Evolutionary conservation across 2,888 invertebrate species (phyloP).

Genomic region (Platycheirus albimanus): DNA sequence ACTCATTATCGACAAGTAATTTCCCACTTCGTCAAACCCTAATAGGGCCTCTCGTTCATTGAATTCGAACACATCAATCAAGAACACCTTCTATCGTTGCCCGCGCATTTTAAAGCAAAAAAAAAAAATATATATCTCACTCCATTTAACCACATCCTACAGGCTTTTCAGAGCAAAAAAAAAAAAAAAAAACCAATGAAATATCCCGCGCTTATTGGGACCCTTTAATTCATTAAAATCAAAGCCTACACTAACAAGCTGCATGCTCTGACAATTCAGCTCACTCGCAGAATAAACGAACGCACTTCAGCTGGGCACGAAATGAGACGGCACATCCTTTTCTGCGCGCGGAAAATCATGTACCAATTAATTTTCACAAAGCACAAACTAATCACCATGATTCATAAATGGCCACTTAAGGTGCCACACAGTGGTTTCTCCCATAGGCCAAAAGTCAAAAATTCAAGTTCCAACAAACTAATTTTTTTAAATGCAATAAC

Average conservation of each 20-base stretch:
- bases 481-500: too few species aligned
- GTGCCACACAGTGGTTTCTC: constrained; percentile 53
- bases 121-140: not conserved
- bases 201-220: constrained; percentile 20
- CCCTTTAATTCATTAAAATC: constrained; percentile 56
- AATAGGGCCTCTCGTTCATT: constrained; percentile 47
- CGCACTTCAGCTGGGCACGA: constrained; percentile 28
- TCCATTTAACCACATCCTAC: not conserved
- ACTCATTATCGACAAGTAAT: constrained; percentile 59
- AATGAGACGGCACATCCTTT: constrained; percentile 38
- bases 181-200: not conserved
- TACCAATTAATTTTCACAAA: constrained; percentile 76
- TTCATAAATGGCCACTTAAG: constrained; percentile 73
- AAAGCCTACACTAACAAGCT: constrained; percentile 63
- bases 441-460: too few species aligned
- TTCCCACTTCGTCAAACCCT: constrained; percentile 44
- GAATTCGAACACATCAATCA: constrained; percentile 55
- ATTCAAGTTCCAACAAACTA: too few species aligned
- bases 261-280: constrained; percentile 64
- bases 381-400: constrained; percentile 75
- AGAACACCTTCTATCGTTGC: constrained; percentile 17
- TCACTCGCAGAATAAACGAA: constrained; percentile 7
- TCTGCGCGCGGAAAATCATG: constrained; percentile 61
- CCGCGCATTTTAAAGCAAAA: too few species aligned
- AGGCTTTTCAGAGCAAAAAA: not conserved